A percentile compares a stretch with the other conserved stretches of the same genome.
These are phyloP conservation scores for Tiaroga cobitis DNA, from an alignment of 2,797 vertebrate genomes.

Conservation along the genomic window DNA sequence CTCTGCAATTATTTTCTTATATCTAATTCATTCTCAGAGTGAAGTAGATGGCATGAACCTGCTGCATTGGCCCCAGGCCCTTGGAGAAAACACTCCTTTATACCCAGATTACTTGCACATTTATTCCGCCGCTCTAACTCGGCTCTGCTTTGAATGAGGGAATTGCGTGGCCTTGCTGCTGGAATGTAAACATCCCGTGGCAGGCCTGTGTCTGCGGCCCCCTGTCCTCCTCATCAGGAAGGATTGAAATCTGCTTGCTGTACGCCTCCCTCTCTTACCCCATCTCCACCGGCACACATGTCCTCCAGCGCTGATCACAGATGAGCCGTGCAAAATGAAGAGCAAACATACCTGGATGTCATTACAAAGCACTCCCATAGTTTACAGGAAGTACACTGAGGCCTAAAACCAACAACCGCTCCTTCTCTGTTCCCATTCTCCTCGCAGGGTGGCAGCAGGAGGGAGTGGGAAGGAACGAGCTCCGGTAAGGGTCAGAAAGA, in stretches of 20 bases:
- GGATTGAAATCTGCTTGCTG: constrained; percentile 37
- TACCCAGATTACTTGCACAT: constrained; percentile 50
- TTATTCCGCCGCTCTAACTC: constrained; percentile 9
- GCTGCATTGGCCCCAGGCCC: constrained; percentile 7
- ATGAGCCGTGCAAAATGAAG: constrained; percentile 78
- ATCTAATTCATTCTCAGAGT: constrained; percentile 14
- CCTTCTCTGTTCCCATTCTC: constrained; percentile 29
- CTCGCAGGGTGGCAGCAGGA: background rate
- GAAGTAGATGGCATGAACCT: constrained; percentile 34
- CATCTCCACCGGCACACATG: constrained; percentile 39
- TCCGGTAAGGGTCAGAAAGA: constrained; percentile 39
- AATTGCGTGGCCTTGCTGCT: constrained; percentile 36
- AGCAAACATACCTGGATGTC: constrained; percentile 81
- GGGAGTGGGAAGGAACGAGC: background rate
- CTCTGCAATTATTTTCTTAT: constrained; percentile 1
- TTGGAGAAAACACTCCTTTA: constrained; percentile 27
- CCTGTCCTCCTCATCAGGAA: constrained; percentile 38
- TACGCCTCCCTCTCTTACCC: constrained; percentile 3
- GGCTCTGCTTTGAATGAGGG: constrained; percentile 38
- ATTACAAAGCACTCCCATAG: constrained; percentile 66
- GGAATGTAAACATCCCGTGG: constrained; percentile 61
- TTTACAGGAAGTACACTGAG: constrained; percentile 52
- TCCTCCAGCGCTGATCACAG: constrained; percentile 65
- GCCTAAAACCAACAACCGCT: constrained; percentile 52
- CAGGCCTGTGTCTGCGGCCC: constrained; percentile 37